These are phyloP conservation scores for Sternarchorhynchus goeldii DNA, from an alignment of 2,797 vertebrate genomes.

Conservation along the genomic window DNA sequence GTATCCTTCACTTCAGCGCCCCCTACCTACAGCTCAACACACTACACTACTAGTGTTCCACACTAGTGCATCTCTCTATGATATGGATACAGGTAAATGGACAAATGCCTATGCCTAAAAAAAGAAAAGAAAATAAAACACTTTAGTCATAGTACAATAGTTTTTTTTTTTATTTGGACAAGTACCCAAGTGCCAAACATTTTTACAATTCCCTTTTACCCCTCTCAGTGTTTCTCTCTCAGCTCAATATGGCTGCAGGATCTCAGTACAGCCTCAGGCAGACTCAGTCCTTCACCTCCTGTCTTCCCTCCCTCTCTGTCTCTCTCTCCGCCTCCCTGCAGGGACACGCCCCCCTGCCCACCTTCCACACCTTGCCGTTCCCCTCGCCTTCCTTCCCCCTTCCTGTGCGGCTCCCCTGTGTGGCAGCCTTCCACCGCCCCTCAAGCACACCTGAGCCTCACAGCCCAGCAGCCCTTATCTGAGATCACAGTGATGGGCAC, in stretches of 20 bases:
- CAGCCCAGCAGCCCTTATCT: conserved; percentile 36
- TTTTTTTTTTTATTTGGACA: background rate
- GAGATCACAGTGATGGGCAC: conserved; percentile 44
- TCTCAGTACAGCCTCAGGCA: conserved; percentile 41
- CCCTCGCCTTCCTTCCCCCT: conserved; percentile 36
- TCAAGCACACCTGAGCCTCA: conserved; percentile 19
- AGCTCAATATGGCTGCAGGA: conserved; percentile 55
- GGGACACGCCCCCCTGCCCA: conserved; percentile 52
- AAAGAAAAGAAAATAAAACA: too few species aligned
- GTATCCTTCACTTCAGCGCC: conserved; percentile 68
- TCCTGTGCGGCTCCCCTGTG: conserved; percentile 30
- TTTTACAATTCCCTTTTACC: background rate
- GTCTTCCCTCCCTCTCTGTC: conserved; percentile 35
- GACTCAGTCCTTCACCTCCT: conserved; percentile 50
- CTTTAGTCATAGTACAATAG: too few species aligned
- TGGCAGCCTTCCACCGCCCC: conserved; percentile 39
- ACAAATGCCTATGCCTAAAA: background rate
- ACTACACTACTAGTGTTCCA: conserved; percentile 67
- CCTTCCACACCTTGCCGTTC: conserved; percentile 47
- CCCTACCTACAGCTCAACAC: conserved; percentile 65
- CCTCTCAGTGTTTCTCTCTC: background rate
- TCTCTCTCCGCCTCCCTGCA: conserved; percentile 37
- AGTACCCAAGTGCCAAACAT: too few species aligned
- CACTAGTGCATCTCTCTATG: conserved; percentile 60
- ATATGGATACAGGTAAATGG: conserved; percentile 59